Evolutionary conservation across 2,797 vertebrate genomes (phyloP).

Genomic region (Sebastes melanostomus): DNA sequence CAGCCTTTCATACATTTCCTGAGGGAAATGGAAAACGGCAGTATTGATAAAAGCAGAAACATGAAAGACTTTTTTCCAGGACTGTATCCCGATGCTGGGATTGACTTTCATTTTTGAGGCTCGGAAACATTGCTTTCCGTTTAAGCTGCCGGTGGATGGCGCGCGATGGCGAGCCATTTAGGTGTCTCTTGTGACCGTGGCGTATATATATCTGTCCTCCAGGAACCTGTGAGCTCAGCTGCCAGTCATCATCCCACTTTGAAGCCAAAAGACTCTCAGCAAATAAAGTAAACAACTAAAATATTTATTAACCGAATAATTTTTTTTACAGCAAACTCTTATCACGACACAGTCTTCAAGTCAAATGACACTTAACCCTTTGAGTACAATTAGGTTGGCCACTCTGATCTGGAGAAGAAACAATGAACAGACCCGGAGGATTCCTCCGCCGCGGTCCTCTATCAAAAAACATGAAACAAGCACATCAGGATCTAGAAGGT

Average conservation of each 20-base stretch:
- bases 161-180: neutral
- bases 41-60: conserved; percentile 39
- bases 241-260: conserved; percentile 7
- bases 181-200: neutral
- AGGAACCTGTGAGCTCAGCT: neutral
- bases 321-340: conserved; percentile 78
- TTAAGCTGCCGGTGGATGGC: neutral
- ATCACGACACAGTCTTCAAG: conserved; percentile 80
- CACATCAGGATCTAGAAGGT: conserved; percentile 47
- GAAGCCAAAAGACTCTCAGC: conserved; percentile 50
- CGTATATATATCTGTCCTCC: neutral
- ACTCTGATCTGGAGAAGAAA: conserved; percentile 53
- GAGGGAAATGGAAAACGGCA: conserved; percentile 26
- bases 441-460: conserved; percentile 34
- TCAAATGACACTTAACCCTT: conserved; percentile 81
- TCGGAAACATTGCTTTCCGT: neutral
- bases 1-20: conserved; percentile 40
- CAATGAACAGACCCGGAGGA: conserved; percentile 41
- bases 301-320: conserved; percentile 80
- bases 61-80: conserved; percentile 36
- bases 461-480: conserved; percentile 67
- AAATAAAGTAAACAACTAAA: conserved; percentile 81
- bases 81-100: neutral
- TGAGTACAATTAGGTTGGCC: conserved; percentile 68
- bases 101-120: conserved; percentile 4